Evolutionary conservation across 2,797 vertebrate genomes (phyloP).

Genomic region (Scleropages formosus): DNA sequence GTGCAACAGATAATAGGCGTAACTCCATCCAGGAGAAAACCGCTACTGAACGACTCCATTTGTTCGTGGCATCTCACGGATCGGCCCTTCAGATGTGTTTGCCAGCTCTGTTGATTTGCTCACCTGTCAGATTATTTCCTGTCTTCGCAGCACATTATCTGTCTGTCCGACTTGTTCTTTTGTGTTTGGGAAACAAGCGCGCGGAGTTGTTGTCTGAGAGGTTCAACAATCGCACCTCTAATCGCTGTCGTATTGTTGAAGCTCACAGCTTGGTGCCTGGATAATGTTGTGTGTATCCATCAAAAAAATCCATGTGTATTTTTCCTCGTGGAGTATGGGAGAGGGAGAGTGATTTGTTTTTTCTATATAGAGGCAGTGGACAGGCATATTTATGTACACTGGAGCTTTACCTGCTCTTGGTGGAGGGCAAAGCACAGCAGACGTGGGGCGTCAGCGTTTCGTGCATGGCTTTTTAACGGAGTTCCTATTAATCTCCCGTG

Average conservation of each 20-base stretch:
- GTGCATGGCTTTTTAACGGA: background rate
- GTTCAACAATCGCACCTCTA: no score
- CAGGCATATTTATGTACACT: constrained; percentile 13
- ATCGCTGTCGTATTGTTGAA: no score
- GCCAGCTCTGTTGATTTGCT: background rate
- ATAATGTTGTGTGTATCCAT: background rate
- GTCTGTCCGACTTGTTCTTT: background rate
- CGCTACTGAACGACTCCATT: background rate
- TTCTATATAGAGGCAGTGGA: background rate
- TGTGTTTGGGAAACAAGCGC: background rate
- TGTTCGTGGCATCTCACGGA: background rate
- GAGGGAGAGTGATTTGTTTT: background rate
- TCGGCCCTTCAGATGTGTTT: background rate
- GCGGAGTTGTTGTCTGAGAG: no score
- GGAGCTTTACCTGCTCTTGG: background rate
- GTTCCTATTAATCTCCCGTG: constrained; percentile 14
- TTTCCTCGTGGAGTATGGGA: background rate
- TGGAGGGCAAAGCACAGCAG: background rate
- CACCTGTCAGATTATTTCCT: background rate
- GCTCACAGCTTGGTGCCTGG: no score
- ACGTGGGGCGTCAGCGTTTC: constrained; percentile 10
- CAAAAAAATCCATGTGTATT: background rate
- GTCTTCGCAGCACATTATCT: background rate
- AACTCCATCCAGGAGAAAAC: background rate
- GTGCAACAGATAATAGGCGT: background rate